Evolutionary conservation across 2,797 vertebrate species (phyloP), one percentile per base, ranked within the genome.

Genomic region (Lycodopsis pacificus): DNA sequence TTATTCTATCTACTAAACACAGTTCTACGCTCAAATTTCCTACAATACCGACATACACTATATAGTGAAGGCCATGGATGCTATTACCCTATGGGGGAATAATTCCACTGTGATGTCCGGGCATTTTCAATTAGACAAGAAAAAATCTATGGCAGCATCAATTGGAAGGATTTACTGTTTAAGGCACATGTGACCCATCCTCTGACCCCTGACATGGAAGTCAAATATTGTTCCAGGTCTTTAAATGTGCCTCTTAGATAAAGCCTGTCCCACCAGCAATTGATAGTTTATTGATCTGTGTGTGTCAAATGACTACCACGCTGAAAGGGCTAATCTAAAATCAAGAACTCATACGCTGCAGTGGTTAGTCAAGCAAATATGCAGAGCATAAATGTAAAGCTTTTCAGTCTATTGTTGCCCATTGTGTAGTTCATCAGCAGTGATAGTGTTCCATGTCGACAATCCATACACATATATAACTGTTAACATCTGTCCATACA

Each of bases 281-380:
- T 94, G 91, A 94, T 93, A 89, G 77, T 84, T 88, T 93, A 96
- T 96, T 91, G 95, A 97, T 96, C 95, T 93, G 95, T 95, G 94
- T 95, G 92, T 92, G 92, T 87, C 90, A 92, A 95, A 96, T 95
- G 93, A 92, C 79, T 90, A 87, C 57, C 91, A 83, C 69, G 90
- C 93, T 94, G 90, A 95, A 86, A 93, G 92, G 92, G 86, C 92
- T 96, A 91, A 94, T 94, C 94, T 73, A 44, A 84, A 64, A 82
- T 79, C 77, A 80, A 72, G 27, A 81, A 76, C 44, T 71, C 57
- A 56, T 42, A 38, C 1, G 7, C 38, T 51, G 58, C 69, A 53
- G 63, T 44, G 57, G 44, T 56, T 42, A 67, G 57, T 76, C 67
- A 73, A 69, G 65, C 62, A 81, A 56, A 76, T 38, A 53, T 49